Percentiles rank a stretch among this genome's conserved stretches.
These are phyloP conservation scores for Macrobrachium nipponense DNA, from an alignment of 1,140 invertebrate genomes.

Conservation along the genomic window DNA sequence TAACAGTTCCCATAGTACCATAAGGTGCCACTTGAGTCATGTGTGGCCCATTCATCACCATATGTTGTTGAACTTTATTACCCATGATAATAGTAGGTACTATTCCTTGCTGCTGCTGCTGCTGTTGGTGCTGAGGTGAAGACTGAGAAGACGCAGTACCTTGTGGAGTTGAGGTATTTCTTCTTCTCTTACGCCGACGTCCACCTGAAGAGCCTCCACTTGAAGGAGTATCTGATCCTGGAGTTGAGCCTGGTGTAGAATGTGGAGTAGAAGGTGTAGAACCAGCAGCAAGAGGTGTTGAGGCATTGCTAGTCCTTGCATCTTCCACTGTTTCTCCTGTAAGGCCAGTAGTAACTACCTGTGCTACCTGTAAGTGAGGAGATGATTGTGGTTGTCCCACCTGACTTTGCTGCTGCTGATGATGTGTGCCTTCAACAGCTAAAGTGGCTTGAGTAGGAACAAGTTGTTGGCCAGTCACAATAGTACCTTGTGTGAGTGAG, in stretches of 20 bases:
- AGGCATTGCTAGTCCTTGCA: conserved; percentile 45
- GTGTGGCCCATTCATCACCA: conserved; percentile 61
- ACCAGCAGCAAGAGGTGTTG: conserved; percentile 46
- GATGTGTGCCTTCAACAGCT: conserved; percentile 42
- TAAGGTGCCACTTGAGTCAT: conserved; percentile 61
- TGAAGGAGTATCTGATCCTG: conserved; percentile 57
- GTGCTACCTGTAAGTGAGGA: conserved; percentile 61
- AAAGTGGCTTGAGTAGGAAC: conserved; percentile 54
- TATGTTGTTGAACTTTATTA: conserved; percentile 59
- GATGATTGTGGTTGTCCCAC: conserved; percentile 54
- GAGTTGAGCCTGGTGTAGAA: conserved; percentile 62
- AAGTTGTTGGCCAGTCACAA: conserved; percentile 50
- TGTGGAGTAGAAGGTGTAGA: conserved; percentile 59
- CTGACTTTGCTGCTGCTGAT: conserved; percentile 38
- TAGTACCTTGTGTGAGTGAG: conserved; percentile 53
- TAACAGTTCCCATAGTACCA: conserved; percentile 52
- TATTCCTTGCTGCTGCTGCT: conserved; percentile 55
- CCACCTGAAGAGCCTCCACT: conserved; percentile 53
- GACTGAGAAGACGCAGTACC: conserved; percentile 53
- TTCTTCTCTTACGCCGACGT: conserved; percentile 56
- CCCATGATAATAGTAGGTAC: conserved; percentile 61
- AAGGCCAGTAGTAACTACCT: conserved; percentile 57
- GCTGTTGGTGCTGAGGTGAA: conserved; percentile 55
- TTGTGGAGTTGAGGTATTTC: conserved; percentile 63
- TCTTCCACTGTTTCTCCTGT: conserved; percentile 53